These are phyloP conservation scores for Rhinophrynus dorsalis DNA, from an alignment of 2,797 vertebrate species.

Conservation along the genomic window DNA sequence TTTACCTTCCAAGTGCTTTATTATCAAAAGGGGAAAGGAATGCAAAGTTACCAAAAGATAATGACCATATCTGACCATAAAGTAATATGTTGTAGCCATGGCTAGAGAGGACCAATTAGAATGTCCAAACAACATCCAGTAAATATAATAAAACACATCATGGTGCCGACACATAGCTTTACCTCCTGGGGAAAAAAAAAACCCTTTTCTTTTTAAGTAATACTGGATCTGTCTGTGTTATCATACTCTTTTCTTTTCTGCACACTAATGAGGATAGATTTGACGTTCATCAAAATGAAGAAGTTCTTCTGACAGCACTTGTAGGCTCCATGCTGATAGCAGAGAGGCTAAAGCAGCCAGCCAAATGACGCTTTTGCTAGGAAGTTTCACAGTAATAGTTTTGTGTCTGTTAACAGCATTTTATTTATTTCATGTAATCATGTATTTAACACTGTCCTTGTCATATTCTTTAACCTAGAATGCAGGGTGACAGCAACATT, in stretches of 20 bases:
- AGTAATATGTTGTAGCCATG: no score
- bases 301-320: not conserved
- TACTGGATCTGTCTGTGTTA: not conserved
- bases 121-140: no score
- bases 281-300: slow-evolving; percentile 6
- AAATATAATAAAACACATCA: no score
- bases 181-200: not conserved
- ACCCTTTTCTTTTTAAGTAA: not conserved
- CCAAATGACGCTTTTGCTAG: not conserved
- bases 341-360: not conserved
- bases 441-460: no score
- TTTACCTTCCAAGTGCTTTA: no score
- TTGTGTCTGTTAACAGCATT: not conserved
- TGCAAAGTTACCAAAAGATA: no score
- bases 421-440: not conserved
- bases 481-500: no score
- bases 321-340: not conserved
- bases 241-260: not conserved
- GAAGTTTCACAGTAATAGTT: not conserved
- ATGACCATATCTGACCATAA: no score
- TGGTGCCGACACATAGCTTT: slow-evolving; percentile 9
- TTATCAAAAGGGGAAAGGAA: no score
- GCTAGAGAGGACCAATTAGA: no score
- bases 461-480: no score
- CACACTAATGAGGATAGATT: slow-evolving; percentile 31